A percentile compares a stretch with the other conserved stretches of the same genome.
phyloP scores from a whole-genome alignment of 2,888 invertebrate genomes.

The Erebia epiphron region DNA sequence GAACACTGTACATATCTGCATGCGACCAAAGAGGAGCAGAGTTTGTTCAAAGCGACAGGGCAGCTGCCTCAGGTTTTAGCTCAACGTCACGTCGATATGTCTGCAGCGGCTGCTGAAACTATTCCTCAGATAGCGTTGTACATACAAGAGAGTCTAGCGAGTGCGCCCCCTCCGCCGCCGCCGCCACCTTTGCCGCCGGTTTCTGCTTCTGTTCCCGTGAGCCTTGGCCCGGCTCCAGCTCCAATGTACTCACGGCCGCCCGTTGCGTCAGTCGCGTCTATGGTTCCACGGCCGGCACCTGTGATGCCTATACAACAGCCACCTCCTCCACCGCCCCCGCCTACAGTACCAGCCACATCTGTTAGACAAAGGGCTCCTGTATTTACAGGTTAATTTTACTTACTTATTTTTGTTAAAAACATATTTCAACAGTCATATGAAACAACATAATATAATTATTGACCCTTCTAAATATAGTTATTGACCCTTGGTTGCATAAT shows the following conservation, averaged over 20 bases:
- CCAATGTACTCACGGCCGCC: constrained; percentile 24
- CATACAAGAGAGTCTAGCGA: constrained; percentile 43
- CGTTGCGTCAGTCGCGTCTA: background rate
- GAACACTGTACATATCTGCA: constrained; percentile 67
- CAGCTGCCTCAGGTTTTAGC: constrained; percentile 60
- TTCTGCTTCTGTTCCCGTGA: constrained; percentile 36
- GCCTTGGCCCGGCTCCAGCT: background rate
- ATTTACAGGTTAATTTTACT: constrained; percentile 47
- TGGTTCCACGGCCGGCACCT: constrained; percentile 45
- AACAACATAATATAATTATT: too few relatives aligned
- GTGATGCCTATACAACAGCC: constrained; percentile 45
- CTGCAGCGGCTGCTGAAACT: constrained; percentile 44
- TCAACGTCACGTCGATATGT: constrained; percentile 60
- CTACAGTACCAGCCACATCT: constrained; percentile 29
- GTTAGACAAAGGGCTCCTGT: constrained; percentile 31
- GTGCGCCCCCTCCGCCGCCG: constrained; percentile 49
- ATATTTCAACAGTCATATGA: too few relatives aligned
- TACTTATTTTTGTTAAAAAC: too few relatives aligned
- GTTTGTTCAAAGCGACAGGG: constrained; percentile 55
- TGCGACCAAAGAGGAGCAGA: constrained; percentile 62
- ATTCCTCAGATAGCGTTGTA: constrained; percentile 49
- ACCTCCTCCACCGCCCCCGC: constrained; percentile 43
- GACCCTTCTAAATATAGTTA: too few relatives aligned
- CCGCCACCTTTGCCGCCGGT: constrained; percentile 48
- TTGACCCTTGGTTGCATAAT: too few relatives aligned